Evolutionary conservation across 1,140 invertebrate species (phyloP), one percentile per base, ranked within the genome.

Genomic region (Drosophila equinoxialis): DNA sequence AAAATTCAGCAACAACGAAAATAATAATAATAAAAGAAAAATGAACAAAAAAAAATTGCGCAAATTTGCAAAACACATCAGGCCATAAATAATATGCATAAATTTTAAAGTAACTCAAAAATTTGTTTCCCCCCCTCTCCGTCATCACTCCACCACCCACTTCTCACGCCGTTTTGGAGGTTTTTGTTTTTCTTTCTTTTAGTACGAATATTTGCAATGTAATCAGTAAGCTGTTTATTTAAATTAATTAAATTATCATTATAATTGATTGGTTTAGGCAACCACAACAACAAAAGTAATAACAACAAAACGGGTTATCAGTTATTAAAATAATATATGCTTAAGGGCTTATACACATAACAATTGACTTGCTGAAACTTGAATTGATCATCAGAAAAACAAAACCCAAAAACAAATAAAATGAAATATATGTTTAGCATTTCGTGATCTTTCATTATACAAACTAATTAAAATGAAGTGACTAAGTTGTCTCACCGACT

Each of bases 161-260:
- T n/a, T n/a, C 6, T 45, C 5, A 4, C 5, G 1, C 45, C 51
- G 33, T 69, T 55, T 23, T 61, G 62, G 33, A 26, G 48, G 45
- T 33, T 63, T 41, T 48, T 65, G 30, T 30, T 30, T 30, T 30
- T 6, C 30, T 30, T 30, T 30, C 13, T 55, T 69, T 17, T 37
- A 11, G 10, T 11, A 13, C 0, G 37, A 3, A 39, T 11, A 39
- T 39, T 45, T 59, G 61, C 20, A 17, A 48, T 69, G 66, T 58
- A 76, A 79, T 79, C 63, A 71, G 63, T 57, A 57, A 26, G 42
- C 57, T 79, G 71, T 87, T 87, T 79, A 77, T 74, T 71, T 66
- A 71, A 74, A 74, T 74, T 79, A 86, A 86, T 87, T 87, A 79
- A 86, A 87, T 74, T 69, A 77, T 66, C 79, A 83, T 72, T 80